Evolutionary conservation across 2,113 vertebrate genomes (phyloP), one percentile per base, ranked within the genome.

Genomic region (Orcinus orca): DNA sequence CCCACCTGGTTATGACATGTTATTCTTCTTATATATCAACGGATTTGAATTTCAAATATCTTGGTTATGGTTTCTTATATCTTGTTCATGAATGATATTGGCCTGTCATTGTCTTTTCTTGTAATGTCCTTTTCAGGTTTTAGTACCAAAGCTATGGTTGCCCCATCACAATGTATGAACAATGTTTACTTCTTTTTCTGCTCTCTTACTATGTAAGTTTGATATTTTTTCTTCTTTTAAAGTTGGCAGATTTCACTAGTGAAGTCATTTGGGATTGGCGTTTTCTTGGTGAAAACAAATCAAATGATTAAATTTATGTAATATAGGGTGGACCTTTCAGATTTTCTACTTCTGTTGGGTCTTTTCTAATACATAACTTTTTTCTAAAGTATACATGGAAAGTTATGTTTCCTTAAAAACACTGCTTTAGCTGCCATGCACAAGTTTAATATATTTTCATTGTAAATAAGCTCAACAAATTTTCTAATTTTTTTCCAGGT

Each of bases 41-140:
- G 21, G 60, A 71, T 88, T 93, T 96, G 62, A 95, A 58, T 79
- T 96, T 96, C 21, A 95, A 11, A 60, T 90, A 50, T 68, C 31
- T 88, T 87, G 21, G 36, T 81, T 89, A 29, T 81, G 44, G 36
- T 65, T 79, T 96, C 20, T 33, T 87, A 1, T 26, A 68, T 76
- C 26, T 87, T 77, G 55, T 90, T 70, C 20, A 17, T 80, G 71
- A 82, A 70, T 50, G 33, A 41, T 81, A 76, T 2, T 62, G 92
- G n/a, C 17, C 53, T 70, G 25, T 63, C 50, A 74, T 70, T 93
- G 82, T 68, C 17, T 20, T 95, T 96, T 88, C 60, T 88, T 63
- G 6, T 55, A 71, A 88, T 73, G 13, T 29, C 38, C 55, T 88
- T 77, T 88, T 77, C 25, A 70, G 74, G 14, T 87, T 90, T 79